A percentile compares a stretch with the other conserved stretches of the same genome.
phyloP scores from a whole-genome alignment of 2,888 invertebrate genomes.

The Hypomecis punctinalis region DNA sequence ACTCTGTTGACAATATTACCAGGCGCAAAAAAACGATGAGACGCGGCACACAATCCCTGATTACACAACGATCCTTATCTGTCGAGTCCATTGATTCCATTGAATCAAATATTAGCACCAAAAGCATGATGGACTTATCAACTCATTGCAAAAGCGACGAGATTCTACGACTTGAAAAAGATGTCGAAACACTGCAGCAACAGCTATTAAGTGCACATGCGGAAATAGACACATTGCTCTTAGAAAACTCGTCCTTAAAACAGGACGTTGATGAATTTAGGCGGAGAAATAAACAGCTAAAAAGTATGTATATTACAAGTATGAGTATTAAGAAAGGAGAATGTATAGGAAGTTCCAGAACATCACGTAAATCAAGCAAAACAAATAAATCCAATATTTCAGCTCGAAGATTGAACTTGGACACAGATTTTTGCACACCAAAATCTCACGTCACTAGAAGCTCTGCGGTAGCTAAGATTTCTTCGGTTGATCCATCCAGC shows the following conservation, averaged over 20 bases:
- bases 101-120: neutral
- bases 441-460: neutral
- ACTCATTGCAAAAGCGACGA: neutral
- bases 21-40: too few species aligned
- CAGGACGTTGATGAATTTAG: too few species aligned
- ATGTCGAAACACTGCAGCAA: neutral
- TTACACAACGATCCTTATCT: neutral
- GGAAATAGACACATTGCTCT: too few species aligned
- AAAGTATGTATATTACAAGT: too few species aligned
- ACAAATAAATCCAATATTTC: neutral
- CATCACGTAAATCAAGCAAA: neutral
- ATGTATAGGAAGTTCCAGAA: too few species aligned
- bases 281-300: too few species aligned
- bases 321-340: too few species aligned
- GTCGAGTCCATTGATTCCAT: neutral
- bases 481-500: too few species aligned
- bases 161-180: neutral
- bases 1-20: too few species aligned
- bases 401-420: neutral
- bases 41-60: too few species aligned
- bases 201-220: neutral
- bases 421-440: neutral
- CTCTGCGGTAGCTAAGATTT: neutral
- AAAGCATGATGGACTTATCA: neutral
- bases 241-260: too few species aligned